Percentiles rank a stretch among this genome's conserved stretches.
Evolutionary conservation across 2,797 vertebrate species (phyloP).

Genomic region (Stomatorhinus walkeri): DNA sequence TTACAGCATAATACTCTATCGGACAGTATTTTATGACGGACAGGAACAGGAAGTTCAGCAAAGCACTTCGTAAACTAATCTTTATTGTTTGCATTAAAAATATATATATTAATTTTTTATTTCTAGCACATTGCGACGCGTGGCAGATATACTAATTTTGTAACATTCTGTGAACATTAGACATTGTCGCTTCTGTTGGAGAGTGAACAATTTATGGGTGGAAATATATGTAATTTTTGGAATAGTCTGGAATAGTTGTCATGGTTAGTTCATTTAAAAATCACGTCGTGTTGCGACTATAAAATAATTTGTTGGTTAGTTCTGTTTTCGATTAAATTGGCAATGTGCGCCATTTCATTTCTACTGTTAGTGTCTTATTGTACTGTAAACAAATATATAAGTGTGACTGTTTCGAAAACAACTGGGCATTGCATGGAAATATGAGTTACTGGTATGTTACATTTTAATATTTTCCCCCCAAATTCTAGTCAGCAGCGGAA

Average conservation of each 20-base stretch:
- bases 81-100: not conserved
- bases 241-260: not conserved
- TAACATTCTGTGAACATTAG: not conserved
- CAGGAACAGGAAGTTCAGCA: slow-evolving; percentile 22
- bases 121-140: not conserved
- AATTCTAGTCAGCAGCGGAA: slow-evolving; percentile 54
- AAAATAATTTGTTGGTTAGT: not conserved
- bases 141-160: not conserved
- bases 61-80: not conserved
- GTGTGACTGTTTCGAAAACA: not conserved
- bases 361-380: not conserved
- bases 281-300: not conserved
- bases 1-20: not conserved
- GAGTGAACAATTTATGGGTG: not conserved
- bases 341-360: not conserved
- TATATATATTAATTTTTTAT: not conserved
- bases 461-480: not conserved
- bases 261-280: not conserved
- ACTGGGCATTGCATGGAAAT: not conserved
- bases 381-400: not conserved
- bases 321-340: not conserved
- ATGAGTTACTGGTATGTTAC: not conserved
- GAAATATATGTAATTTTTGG: not conserved
- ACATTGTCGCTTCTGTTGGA: not conserved
- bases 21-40: slow-evolving; percentile 20